Percentiles rank a stretch among this genome's conserved stretches.
Evolutionary conservation across 2,888 invertebrate species (phyloP).

Genomic region (Nephrocerus scutellatus): DNA sequence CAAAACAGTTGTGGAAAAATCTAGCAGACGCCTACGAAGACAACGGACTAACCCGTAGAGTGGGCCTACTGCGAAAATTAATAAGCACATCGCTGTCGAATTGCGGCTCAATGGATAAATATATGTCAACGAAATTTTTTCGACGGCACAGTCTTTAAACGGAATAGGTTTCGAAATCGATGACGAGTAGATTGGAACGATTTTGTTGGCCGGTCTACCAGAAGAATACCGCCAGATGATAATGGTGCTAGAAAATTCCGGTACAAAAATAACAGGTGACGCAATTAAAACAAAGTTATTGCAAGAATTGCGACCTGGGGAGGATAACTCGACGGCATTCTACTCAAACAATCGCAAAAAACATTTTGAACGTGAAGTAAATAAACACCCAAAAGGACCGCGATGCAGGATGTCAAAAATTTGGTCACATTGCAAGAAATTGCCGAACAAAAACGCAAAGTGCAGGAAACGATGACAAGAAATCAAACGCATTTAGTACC

Average conservation of each 20-base stretch:
- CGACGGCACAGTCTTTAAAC: constrained; percentile 11
- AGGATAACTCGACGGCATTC: too few relatives aligned
- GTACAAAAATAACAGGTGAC: constrained; percentile 20
- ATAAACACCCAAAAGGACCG: too few relatives aligned
- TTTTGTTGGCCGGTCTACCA: constrained; percentile 24
- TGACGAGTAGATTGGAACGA: constrained; percentile 15
- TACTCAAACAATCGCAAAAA: too few relatives aligned
- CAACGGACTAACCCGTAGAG: constrained; percentile 18
- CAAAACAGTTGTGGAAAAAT: constrained; percentile 14
- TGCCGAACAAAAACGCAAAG: too few relatives aligned
- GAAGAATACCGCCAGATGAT: constrained; percentile 32
- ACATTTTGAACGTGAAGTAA: too few relatives aligned
- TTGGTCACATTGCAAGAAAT: too few relatives aligned
- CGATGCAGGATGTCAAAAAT: too few relatives aligned
- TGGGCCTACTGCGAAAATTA: constrained; percentile 14
- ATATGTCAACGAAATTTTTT: constrained; percentile 15
- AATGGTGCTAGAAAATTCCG: constrained; percentile 25
- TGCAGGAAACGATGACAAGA: too few relatives aligned
- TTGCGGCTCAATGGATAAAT: constrained; percentile 13
- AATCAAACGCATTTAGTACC: too few relatives aligned
- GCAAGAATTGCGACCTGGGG: too few relatives aligned
- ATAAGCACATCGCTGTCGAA: constrained; percentile 13
- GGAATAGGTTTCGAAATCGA: constrained; percentile 16
- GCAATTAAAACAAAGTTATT: constrained; percentile 14
- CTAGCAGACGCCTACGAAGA: constrained; percentile 17